Base-by-base conservation (phyloP, 2,888 invertebrate species). In the Cheilosia grossa region DNA sequence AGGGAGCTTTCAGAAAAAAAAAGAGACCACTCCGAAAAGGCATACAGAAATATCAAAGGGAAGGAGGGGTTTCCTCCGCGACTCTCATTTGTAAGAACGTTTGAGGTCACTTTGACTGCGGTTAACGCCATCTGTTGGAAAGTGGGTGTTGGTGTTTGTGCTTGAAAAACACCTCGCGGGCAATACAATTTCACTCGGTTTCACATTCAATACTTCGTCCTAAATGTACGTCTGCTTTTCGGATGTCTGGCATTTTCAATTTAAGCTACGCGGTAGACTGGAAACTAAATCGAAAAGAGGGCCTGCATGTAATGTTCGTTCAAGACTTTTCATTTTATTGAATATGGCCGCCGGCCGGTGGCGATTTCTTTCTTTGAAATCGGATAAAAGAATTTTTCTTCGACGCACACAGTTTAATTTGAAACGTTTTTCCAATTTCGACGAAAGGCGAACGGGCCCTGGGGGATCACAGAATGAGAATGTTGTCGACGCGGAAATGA, bases 311-410 rank as follows among this genome's bases (percentile, higher is more conserved):
- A 2, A 56, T 51, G 17, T 7, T 44, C 17, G 44, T 17, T 7
- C 2, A 44, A 44, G 30, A 30, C 30, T 13, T 13, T 21, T 37
- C 58, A n/a, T 58, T n/a, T 42, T 24, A 27, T 44, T 47, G 30
- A 61, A 61, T 61, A 61, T 51, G 40, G 17, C 40, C 49, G 49
- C 75, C 19, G 3, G 49, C 75, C 19, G 3, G n/a, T 30, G 75
- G 66, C 58, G 40, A 42, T 51, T 51, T 66, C n/a, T 75, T 75
- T 19, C 75, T 66, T 75, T 66, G 75, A 66, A 75, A 75, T 66
- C 66, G 40, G 66, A 66, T 75, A 15, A 58, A 49, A 53, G 53
- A 17, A 54, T n/a, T 24, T 47, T 56, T 27, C n/a, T 15, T n/a
- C 21, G 15, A 42, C 24, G 21, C 44, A 24, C 37, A 40, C 27